These are phyloP conservation scores for Turdus rufiventris DNA, from an alignment of 2,113 vertebrate species.

Conservation along the genomic window DNA sequence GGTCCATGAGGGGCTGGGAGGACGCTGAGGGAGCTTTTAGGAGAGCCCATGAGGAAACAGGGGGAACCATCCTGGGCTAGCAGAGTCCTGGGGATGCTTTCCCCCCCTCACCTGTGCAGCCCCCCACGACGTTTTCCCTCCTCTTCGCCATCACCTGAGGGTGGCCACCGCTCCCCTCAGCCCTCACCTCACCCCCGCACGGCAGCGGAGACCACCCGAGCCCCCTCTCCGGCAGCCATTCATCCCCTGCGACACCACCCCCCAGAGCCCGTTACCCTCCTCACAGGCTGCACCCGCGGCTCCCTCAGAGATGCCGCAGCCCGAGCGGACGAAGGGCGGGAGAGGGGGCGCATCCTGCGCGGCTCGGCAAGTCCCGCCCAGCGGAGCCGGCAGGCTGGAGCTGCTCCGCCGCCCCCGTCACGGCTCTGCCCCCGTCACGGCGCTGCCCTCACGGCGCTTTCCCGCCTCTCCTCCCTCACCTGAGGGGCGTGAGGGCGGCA, in stretches of 20 bases:
- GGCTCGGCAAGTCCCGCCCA: background rate
- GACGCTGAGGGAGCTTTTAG: background rate
- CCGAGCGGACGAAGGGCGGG: background rate
- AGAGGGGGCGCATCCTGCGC: background rate
- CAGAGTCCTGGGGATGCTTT: background rate
- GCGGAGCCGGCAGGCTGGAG: no score
- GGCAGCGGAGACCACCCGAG: background rate
- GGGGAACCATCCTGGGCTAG: rapidly evolving
- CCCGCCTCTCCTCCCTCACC: background rate
- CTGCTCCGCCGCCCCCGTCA: no score
- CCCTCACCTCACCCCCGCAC: background rate
- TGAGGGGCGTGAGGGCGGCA: no score
- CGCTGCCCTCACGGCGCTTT: background rate
- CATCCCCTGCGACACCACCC: background rate
- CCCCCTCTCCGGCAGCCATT: background rate
- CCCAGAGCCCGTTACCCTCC: background rate
- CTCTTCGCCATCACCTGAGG: background rate
- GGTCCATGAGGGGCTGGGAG: background rate
- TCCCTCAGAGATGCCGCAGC: background rate
- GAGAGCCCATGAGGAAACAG: background rate
- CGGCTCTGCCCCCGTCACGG: background rate
- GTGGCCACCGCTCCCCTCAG: background rate
- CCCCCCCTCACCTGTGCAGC: no score
- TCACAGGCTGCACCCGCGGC: background rate
- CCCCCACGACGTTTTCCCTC: background rate